Percentiles rank a stretch among this genome's conserved stretches.
phyloP scores from a whole-genome alignment of 2,888 invertebrate genomes.

The Trypoxylon attenuatum region DNA sequence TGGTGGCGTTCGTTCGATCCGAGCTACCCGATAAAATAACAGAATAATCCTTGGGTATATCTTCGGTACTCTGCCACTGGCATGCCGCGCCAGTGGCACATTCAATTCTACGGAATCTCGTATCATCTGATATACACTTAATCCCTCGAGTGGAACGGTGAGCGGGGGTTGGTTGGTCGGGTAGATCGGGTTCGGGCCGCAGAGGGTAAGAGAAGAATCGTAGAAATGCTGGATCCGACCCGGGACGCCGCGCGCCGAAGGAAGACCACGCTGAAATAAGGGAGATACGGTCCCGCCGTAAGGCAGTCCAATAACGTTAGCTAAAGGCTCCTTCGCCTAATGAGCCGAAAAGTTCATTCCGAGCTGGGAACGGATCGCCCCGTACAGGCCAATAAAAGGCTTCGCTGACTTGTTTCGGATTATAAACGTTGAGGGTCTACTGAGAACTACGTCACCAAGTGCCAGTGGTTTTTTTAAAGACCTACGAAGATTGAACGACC shows the following conservation, averaged over 20 bases:
- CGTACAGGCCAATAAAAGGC: slow-evolving; percentile 5
- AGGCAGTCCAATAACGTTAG: slow-evolving; percentile 33
- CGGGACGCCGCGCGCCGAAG: too few relatives aligned
- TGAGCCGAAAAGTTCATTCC: slow-evolving; percentile 41
- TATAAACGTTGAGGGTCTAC: slow-evolving; percentile 1
- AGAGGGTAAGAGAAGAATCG: slow-evolving; percentile 3
- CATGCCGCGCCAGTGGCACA: slow-evolving; percentile 48
- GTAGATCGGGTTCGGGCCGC: not conserved
- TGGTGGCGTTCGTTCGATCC: slow-evolving; percentile 50
- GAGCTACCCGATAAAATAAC: slow-evolving; percentile 51
- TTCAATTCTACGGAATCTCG: slow-evolving; percentile 64
- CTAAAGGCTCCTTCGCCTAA: slow-evolving; percentile 28
- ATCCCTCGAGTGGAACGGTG: slow-evolving; percentile 47
- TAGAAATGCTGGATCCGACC: slow-evolving; percentile 3
- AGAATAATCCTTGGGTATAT: slow-evolving; percentile 49
- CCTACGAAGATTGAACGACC: not conserved
- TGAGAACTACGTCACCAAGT: not conserved
- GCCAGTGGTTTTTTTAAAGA: slow-evolving; percentile 4
- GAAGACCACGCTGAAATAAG: slow-evolving; percentile 6
- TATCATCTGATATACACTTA: slow-evolving; percentile 53
- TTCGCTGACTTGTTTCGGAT: slow-evolving; percentile 16
- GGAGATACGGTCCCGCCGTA: not conserved
- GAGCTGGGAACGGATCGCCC: slow-evolving; percentile 16
- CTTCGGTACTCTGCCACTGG: slow-evolving; percentile 15
- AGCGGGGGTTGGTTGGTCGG: not conserved